These are phyloP conservation scores for Himalopsyche japonica DNA, from an alignment of 2,888 invertebrate species.

Conservation along the genomic window DNA sequence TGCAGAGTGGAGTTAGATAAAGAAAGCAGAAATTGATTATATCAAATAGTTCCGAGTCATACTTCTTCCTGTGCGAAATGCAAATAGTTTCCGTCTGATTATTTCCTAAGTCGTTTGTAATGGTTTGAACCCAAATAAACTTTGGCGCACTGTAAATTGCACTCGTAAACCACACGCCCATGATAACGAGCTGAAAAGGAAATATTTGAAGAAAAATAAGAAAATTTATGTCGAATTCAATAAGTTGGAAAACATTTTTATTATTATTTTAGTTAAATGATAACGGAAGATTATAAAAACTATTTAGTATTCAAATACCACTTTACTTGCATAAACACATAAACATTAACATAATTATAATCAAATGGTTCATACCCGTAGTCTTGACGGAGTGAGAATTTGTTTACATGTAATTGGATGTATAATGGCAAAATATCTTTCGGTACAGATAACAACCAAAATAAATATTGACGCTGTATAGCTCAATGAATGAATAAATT, in stretches of 20 bases:
- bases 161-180: conserved; percentile 80
- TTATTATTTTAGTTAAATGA: too few species aligned
- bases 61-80: conserved; percentile 73
- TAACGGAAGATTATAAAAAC: too few species aligned
- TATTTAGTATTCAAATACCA: too few species aligned
- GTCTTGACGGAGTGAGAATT: conserved; percentile 74
- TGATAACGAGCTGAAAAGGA: conserved; percentile 68
- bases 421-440: conserved; percentile 84
- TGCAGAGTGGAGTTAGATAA: conserved; percentile 77
- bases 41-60: conserved; percentile 77
- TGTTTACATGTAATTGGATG: conserved; percentile 84
- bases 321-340: too few species aligned
- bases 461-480: conserved; percentile 91
- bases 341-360: too few species aligned
- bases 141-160: conserved; percentile 82
- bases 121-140: conserved; percentile 80
- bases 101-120: conserved; percentile 64
- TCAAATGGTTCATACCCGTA: conserved; percentile 59
- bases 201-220: neutral
- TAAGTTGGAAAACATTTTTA: too few species aligned
- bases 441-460: conserved; percentile 84
- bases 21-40: conserved; percentile 81
- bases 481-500: conserved; percentile 85
- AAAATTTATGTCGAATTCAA: too few species aligned
- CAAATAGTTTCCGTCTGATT: conserved; percentile 71